phyloP scores from a whole-genome alignment of 2,888 invertebrate species.

The Eristalis pertinax region DNA sequence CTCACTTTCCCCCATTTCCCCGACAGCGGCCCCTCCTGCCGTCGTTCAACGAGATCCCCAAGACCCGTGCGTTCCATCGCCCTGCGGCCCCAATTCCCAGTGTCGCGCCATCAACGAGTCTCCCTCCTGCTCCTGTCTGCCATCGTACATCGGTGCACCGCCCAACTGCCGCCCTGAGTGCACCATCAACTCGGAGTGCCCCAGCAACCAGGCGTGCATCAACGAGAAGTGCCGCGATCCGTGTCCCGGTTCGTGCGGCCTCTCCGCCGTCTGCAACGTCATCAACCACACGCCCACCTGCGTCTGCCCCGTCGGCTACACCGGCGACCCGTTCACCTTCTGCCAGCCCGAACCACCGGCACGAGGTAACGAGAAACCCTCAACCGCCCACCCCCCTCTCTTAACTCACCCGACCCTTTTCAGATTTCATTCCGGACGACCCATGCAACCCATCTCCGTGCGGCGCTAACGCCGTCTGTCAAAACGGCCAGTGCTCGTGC shows the following conservation, averaged over 20 bases:
- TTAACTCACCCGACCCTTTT: not conserved
- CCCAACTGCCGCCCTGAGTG: constrained; percentile 89
- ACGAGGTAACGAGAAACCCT: constrained; percentile 75
- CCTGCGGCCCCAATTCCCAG: constrained; percentile 86
- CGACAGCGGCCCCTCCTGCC: constrained; percentile 70
- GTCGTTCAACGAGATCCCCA: constrained; percentile 74
- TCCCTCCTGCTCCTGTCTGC: constrained; percentile 86
- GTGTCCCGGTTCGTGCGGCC: constrained; percentile 88
- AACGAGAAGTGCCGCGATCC: constrained; percentile 88
- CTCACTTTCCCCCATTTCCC: constrained; percentile 75
- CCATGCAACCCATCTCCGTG: constrained; percentile 90
- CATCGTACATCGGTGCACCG: constrained; percentile 85
- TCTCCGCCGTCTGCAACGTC: constrained; percentile 85
- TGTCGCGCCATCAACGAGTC: constrained; percentile 84
- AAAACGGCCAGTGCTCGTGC: constrained; percentile 76
- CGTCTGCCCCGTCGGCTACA: constrained; percentile 84
- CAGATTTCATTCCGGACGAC: constrained; percentile 81
- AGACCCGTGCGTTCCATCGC: constrained; percentile 85
- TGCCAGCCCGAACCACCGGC: constrained; percentile 84
- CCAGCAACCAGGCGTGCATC: constrained; percentile 87
- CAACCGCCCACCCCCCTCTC: not conserved
- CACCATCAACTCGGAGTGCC: constrained; percentile 87
- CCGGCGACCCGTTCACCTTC: constrained; percentile 89
- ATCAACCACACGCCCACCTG: constrained; percentile 88
- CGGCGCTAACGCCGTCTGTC: constrained; percentile 88